phyloP scores from a whole-genome alignment of 1,140 invertebrate genomes.

The Brachionus asplanchnoidis region DNA sequence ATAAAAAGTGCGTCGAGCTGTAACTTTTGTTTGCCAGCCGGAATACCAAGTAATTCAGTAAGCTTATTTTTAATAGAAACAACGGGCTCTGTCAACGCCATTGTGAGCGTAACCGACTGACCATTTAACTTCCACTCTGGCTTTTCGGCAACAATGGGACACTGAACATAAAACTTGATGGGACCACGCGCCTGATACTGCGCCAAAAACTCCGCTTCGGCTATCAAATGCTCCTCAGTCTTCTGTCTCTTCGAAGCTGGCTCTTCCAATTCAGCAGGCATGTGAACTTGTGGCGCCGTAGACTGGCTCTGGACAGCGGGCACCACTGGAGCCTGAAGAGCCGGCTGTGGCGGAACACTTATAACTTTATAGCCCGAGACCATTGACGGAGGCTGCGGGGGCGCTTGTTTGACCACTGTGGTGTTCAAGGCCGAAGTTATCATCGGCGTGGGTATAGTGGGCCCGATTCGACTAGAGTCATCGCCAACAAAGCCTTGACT shows the following conservation, averaged over 20 bases:
- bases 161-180: slow-evolving; percentile 70
- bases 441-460: slow-evolving; percentile 49
- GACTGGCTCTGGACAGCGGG: slow-evolving; percentile 42
- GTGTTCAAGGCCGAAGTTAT: slow-evolving; percentile 5
- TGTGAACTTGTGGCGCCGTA: slow-evolving; percentile 45
- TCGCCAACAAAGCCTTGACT: slow-evolving; percentile 87
- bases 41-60: slow-evolving; percentile 81
- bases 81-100: slow-evolving; percentile 72
- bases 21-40: slow-evolving; percentile 94
- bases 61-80: slow-evolving; percentile 74
- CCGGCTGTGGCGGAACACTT: neutral
- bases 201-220: neutral
- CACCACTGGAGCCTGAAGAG: slow-evolving; percentile 43
- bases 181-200: slow-evolving; percentile 59
- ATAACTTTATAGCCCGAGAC: neutral
- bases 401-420: slow-evolving; percentile 43
- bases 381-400: slow-evolving; percentile 45
- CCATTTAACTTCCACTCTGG: slow-evolving; percentile 94
- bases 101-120: slow-evolving; percentile 72
- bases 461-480: slow-evolving; percentile 72
- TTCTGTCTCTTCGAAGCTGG: slow-evolving; percentile 76
- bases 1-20: slow-evolving; percentile 88
- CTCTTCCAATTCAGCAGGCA: slow-evolving; percentile 66
- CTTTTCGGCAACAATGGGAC: slow-evolving; percentile 77
- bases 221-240: slow-evolving; percentile 36